Conservation (phyloP, 2,888 invertebrate species). For the Xanthorhoe designata region DNA sequence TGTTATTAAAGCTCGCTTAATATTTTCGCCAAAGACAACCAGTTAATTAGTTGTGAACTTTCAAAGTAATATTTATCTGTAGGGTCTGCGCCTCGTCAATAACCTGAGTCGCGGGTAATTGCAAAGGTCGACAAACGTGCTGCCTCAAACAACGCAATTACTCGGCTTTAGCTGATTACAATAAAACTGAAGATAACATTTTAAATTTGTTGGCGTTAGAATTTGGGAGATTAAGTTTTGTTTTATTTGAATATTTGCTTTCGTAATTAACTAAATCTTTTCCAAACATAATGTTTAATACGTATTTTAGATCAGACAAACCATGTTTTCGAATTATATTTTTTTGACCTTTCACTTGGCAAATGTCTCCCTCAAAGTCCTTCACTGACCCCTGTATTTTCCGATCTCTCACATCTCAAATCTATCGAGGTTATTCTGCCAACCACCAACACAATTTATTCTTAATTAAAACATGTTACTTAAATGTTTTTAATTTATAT, state of each 20-base stretch:
- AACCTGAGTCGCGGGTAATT: constrained; percentile 27
- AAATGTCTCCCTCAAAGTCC: too few relatives aligned
- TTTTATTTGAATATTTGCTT: neutral
- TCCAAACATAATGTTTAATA: too few relatives aligned
- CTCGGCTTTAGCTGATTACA: constrained; percentile 32
- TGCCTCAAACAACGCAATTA: constrained; percentile 36
- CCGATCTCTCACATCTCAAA: too few relatives aligned
- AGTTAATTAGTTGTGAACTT: constrained; percentile 41
- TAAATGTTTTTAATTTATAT: too few relatives aligned
- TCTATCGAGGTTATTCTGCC: too few relatives aligned
- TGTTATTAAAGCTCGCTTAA: constrained; percentile 18
- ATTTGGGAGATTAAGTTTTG: constrained; percentile 21
- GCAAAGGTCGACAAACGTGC: constrained; percentile 40
- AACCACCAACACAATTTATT: too few relatives aligned
- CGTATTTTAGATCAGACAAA: too few relatives aligned
- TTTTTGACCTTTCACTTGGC: too few relatives aligned
- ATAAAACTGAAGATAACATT: constrained; percentile 34
- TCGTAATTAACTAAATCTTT: too few relatives aligned
- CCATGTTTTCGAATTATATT: too few relatives aligned
- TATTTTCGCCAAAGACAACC: constrained; percentile 35
- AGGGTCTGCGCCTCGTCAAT: constrained; percentile 30
- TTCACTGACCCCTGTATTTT: too few relatives aligned
- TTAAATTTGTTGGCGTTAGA: constrained; percentile 27
- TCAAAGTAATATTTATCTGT: constrained; percentile 38
- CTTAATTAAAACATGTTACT: too few relatives aligned